A percentile compares a stretch with the other conserved stretches of the same genome.
phyloP scores from a whole-genome alignment of 2,797 vertebrate species.

The Rousettus madagascariensis region DNA sequence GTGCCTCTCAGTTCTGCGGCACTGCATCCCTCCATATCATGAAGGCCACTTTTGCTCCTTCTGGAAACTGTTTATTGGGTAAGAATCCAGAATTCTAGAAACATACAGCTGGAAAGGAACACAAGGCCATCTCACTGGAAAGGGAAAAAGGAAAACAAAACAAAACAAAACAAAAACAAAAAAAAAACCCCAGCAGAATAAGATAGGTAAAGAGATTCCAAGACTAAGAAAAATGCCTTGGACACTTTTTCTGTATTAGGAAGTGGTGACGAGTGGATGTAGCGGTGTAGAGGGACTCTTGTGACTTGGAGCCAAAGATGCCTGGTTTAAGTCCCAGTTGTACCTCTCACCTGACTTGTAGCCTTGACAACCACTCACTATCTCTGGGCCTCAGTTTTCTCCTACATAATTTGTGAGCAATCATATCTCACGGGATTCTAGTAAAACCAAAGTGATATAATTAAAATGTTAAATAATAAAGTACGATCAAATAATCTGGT shows the following conservation, averaged over 20 bases:
- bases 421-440: background rate
- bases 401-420: background rate
- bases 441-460: conserved; percentile 2
- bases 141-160: background rate
- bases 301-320: background rate
- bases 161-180: too few species aligned
- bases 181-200: background rate
- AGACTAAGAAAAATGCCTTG: background rate
- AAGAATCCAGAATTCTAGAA: conserved; percentile 48
- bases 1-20: background rate
- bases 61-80: background rate
- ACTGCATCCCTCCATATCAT: background rate
- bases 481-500: background rate
- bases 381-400: background rate
- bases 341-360: background rate
- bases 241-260: background rate
- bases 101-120: background rate
- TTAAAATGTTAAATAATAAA: background rate
- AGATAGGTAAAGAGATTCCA: background rate
- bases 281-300: background rate
- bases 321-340: background rate
- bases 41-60: background rate
- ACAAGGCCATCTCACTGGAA: conserved; percentile 43
- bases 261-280: background rate
- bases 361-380: background rate